Evolutionary conservation across 2,797 vertebrate species (phyloP), one percentile per base, ranked within the genome.

Genomic region (Prunella strophiata): DNA sequence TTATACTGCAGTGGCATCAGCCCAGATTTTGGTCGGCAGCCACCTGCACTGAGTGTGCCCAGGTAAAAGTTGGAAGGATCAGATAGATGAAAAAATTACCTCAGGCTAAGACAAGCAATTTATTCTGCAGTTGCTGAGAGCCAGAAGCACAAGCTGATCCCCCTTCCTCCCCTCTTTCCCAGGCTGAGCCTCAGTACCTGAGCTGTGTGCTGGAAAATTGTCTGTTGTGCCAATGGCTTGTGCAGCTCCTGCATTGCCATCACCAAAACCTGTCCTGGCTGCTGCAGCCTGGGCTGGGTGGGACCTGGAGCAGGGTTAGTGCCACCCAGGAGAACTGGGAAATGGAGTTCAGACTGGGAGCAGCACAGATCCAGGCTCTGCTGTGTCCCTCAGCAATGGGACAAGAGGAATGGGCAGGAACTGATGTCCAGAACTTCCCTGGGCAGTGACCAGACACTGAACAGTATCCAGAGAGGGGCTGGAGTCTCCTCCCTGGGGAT

Each of bases 41-140:
- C 65, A 13, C 38, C 48, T 21, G 38, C 19, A 23, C 81, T 52
- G 22, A 34, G 48, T 15, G 29, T 20, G 74, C 74, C 51, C 42
- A 48, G 76, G 89, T 81, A n/a, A 8, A 55, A 91, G 78, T 16
- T 54, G 80, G 75, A 74, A 67, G 73, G 91, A 81, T 78, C 83
- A 58, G 80, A 51, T 6, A 26, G 54, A 15, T 0, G 1, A 38
- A 51, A 62, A 47, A 62, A 82, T 84, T 26, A 88, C 95, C 90
- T 68, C 9, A 0, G 77, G 92, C 88, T 88, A 88, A 88, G 80
- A 91, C 70, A 88, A 89, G 76, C 70, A 61, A 86, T 93, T 89
- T 88, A 62, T 89, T 86, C 72, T 51, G 76, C 30, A 10, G 54
- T 21, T 68, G 91, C 93, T 68, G 76, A 5, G 90, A 91, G 92